Conservation (phyloP, 2,888 invertebrate species). For the Linyphia triangularis region DNA sequence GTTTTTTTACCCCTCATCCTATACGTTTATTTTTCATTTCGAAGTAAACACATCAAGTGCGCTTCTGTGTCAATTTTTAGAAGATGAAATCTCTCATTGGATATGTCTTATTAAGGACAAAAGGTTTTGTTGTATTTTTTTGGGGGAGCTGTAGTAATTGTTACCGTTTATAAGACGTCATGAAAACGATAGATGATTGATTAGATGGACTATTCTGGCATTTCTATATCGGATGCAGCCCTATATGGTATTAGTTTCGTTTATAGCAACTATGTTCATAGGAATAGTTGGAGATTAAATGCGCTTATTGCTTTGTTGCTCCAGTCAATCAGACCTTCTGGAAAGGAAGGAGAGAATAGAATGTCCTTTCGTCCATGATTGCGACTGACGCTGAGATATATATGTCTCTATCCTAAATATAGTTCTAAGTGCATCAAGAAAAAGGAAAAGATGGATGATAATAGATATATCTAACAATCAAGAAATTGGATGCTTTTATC, state of each 20-base stretch:
- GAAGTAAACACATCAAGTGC: conserved; percentile 58
- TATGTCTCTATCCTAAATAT: neutral
- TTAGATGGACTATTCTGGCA: neutral
- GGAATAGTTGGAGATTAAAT: conserved; percentile 3
- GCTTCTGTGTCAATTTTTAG: conserved; percentile 25
- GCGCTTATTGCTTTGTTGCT: conserved; percentile 23
- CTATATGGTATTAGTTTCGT: conserved; percentile 27
- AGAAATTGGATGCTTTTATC: neutral
- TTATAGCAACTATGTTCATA: neutral
- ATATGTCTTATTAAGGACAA: conserved; percentile 23
- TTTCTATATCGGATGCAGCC: conserved; percentile 13
- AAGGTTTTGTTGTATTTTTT: neutral
- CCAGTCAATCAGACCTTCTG: neutral
- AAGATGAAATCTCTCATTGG: neutral
- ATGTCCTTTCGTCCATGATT: neutral
- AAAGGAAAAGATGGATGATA: neutral
- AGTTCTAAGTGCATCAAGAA: neutral
- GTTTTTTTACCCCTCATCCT: neutral
- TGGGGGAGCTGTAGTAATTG: conserved; percentile 27
- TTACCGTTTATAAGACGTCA: conserved; percentile 39
- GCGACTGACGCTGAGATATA: neutral
- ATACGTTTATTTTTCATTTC: conserved; percentile 49
- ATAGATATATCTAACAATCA: neutral
- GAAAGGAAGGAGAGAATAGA: too few species aligned
- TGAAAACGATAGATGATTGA: conserved; percentile 39